Percentiles rank a stretch among this genome's conserved stretches.
Conservation (phyloP, 2,888 invertebrate genomes). For the Miltochrista miniata region DNA sequence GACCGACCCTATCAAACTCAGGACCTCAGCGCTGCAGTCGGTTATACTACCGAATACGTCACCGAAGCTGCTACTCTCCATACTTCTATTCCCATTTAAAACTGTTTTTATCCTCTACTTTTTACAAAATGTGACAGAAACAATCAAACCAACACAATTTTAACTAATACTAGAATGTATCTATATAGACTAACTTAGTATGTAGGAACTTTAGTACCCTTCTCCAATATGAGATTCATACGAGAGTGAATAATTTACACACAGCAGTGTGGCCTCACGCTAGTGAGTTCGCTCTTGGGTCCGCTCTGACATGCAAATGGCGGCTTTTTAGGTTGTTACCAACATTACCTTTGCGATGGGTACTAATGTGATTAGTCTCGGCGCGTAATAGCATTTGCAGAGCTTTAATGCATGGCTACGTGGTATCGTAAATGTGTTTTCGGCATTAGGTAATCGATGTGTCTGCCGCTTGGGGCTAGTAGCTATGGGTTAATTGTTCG, state of each 20-base stretch:
- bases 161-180: conserved; percentile 23
- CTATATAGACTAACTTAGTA: conserved; percentile 23
- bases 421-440: conserved; percentile 50
- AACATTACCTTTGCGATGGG: conserved; percentile 64
- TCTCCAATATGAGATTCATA: conserved; percentile 45
- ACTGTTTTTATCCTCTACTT: no score
- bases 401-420: conserved; percentile 60
- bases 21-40: no score
- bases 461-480: conserved; percentile 22
- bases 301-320: conserved; percentile 56
- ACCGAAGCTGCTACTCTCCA: no score
- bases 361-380: conserved; percentile 75
- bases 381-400: conserved; percentile 59
- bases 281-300: conserved; percentile 28
- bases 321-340: conserved; percentile 64
- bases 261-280: conserved; percentile 26
- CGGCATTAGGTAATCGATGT: conserved; percentile 49
- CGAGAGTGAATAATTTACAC: conserved; percentile 50
- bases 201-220: conserved; percentile 24
- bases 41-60: no score
- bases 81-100: no score
- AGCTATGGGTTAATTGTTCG: conserved; percentile 28
- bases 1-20: no score
- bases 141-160: not conserved
- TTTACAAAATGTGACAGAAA: no score